A percentile compares a stretch with the other conserved stretches of the same genome.
Conservation (phyloP, 35 echinoderm and acorn worm genomes). For the Holothuria glaberrima region DNA sequence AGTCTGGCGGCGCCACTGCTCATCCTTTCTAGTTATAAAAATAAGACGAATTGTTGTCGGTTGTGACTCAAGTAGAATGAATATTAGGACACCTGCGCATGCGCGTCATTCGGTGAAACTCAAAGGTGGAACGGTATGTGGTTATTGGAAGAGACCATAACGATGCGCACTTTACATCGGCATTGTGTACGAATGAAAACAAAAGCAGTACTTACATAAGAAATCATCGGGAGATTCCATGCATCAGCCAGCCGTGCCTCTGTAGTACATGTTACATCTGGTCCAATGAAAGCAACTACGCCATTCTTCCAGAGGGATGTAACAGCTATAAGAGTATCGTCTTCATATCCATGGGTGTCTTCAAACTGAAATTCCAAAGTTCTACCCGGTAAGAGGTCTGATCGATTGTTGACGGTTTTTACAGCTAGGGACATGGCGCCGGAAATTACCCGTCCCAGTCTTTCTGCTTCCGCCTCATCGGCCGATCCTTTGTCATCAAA, state of each 20-base stretch:
- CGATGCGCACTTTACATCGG: background rate
- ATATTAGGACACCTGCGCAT: too few relatives aligned
- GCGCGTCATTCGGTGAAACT: too few relatives aligned
- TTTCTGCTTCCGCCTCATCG: background rate
- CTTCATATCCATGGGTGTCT: slow-evolving; percentile 64
- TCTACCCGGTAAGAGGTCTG: slow-evolving; percentile 62
- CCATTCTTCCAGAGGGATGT: slow-evolving; percentile 76
- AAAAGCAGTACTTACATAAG: slow-evolving; percentile 78
- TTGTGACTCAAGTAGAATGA: too few relatives aligned
- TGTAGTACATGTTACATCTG: slow-evolving; percentile 76
- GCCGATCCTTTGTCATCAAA: background rate
- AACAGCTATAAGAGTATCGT: slow-evolving; percentile 53
- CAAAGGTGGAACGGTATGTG: too few relatives aligned
- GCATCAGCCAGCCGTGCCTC: slow-evolving; percentile 79
- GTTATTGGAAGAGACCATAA: background rate
- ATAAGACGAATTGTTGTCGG: too few relatives aligned
- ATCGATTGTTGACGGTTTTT: slow-evolving; percentile 63
- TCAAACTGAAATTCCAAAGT: slow-evolving; percentile 33
- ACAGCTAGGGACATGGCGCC: slow-evolving; percentile 77
- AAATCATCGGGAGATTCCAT: slow-evolving; percentile 95
- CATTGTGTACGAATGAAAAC: background rate
- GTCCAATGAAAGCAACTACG: slow-evolving; percentile 82
- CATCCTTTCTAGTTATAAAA: too few relatives aligned
- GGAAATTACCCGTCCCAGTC: slow-evolving; percentile 28
- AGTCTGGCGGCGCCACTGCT: too few relatives aligned